A percentile compares a stretch with the other conserved stretches of the same genome.
Conservation (phyloP, 2,888 invertebrate genomes). For the Linnaemya vulpina region DNA sequence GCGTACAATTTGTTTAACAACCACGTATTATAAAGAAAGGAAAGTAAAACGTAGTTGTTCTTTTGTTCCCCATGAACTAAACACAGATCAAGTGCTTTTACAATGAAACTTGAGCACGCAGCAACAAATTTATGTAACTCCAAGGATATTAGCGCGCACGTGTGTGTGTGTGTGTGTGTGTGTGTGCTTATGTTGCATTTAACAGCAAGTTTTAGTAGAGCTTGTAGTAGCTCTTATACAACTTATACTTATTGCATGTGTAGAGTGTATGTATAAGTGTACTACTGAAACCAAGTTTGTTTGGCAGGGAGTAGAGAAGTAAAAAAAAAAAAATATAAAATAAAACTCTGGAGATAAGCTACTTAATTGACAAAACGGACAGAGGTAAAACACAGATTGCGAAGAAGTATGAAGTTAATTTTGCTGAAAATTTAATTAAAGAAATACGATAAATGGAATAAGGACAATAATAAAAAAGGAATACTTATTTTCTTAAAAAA, state of each 20-base stretch:
- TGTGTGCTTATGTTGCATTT: neutral
- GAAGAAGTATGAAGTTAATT: slow-evolving; percentile 1
- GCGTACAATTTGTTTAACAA: slow-evolving; percentile 68
- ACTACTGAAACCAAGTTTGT: neutral
- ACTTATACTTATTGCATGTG: no score
- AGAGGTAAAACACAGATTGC: neutral
- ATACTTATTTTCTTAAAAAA: no score
- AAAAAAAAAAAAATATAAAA: neutral
- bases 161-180: neutral
- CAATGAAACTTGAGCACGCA: slow-evolving; percentile 18
- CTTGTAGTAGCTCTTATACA: neutral
- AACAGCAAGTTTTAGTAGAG: neutral
- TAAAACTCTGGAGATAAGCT: slow-evolving; percentile 38
- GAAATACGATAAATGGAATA: neutral
- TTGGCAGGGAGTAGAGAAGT: neutral
- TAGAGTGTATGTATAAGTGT: neutral
- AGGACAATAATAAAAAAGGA: no score
- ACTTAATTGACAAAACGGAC: slow-evolving; percentile 36
- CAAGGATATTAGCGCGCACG: neutral
- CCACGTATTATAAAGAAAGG: slow-evolving; percentile 68
- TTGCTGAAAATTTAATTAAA: slow-evolving; percentile 46
- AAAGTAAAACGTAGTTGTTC: slow-evolving; percentile 61
- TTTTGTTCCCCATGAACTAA: slow-evolving; percentile 41
- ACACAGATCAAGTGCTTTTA: slow-evolving; percentile 27
- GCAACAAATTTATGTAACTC: neutral